phyloP scores from a whole-genome alignment of 2,113 vertebrate species.

The Platichthys stellatus region DNA sequence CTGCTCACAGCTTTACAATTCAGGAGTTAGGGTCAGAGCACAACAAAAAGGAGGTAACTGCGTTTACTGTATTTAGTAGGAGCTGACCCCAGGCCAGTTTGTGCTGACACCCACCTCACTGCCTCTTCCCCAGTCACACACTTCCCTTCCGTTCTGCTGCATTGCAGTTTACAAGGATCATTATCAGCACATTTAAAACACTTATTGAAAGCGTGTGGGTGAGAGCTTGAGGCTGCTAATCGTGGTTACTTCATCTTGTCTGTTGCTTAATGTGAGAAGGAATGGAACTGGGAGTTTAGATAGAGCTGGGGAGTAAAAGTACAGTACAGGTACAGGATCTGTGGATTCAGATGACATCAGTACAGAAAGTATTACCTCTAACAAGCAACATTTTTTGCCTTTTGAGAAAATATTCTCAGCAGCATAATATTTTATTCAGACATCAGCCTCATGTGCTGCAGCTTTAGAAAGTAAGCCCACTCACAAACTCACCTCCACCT shows the following conservation, averaged over 20 bases:
- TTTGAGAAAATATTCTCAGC: too few species aligned
- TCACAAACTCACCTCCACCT: conserved; percentile 22
- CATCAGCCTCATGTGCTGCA: not conserved
- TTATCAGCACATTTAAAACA: conserved; percentile 73
- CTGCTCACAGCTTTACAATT: too few species aligned
- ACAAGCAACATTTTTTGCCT: too few species aligned
- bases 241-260: conserved; percentile 49
- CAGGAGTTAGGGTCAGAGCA: not conserved
- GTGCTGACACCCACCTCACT: not conserved
- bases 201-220: conserved; percentile 64
- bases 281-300: conserved; percentile 20
- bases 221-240: conserved; percentile 54
- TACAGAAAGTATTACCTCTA: too few species aligned
- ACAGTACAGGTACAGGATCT: not conserved
- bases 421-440: too few species aligned
- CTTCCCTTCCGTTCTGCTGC: conserved; percentile 44
- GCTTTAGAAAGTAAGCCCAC: not conserved
- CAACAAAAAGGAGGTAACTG: not conserved
- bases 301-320: not conserved
- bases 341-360: not conserved
- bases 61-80: not conserved
- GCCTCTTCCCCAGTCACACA: conserved; percentile 1
- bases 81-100: conserved; percentile 4
- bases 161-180: conserved; percentile 57
- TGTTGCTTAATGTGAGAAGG: conserved; percentile 32